These are phyloP conservation scores for Cyanoramphus novaezelandiae DNA, from an alignment of 2,113 vertebrate genomes.

Conservation along the genomic window DNA sequence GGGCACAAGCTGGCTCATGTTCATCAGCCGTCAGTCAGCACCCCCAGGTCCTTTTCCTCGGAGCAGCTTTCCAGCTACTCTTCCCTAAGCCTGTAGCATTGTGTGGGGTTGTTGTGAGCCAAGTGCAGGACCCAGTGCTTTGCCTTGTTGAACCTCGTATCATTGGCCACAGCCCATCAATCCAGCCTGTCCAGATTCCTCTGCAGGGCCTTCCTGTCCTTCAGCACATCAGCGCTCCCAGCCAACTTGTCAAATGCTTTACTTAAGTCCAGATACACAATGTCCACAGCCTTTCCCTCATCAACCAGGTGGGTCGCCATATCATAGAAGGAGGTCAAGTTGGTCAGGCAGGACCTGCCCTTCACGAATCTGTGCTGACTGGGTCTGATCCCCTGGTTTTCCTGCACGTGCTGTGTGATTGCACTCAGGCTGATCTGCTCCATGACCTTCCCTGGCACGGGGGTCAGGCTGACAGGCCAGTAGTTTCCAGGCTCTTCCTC, in stretches of 20 bases:
- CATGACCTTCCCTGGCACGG: not conserved
- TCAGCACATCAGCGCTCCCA: not conserved
- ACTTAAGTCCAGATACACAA: not conserved
- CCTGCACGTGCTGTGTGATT: not conserved
- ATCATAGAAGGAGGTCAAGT: not conserved
- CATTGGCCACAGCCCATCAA: not conserved
- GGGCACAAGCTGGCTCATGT: not conserved
- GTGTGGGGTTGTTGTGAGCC: not conserved
- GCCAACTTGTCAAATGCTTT: not conserved
- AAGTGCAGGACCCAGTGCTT: not conserved
- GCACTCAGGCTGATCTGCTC: not conserved
- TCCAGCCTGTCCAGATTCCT: not conserved
- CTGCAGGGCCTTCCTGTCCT: not conserved
- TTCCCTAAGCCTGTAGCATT: not conserved
- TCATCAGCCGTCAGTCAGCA: not conserved
- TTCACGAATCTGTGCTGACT: not conserved
- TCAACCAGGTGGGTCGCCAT: not conserved
- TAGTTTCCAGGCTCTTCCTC: not conserved
- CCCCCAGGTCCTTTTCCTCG: not conserved
- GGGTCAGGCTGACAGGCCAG: not conserved
- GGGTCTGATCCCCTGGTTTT: not conserved
- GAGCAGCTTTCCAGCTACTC: not conserved
- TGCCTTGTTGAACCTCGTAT: not conserved
- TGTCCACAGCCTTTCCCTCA: not conserved
- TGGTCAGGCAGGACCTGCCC: not conserved